Percentiles rank a stretch among this genome's conserved stretches.
These are phyloP conservation scores for Chionomys nivalis DNA, from an alignment of 2,113 vertebrate genomes.

Conservation along the genomic window DNA sequence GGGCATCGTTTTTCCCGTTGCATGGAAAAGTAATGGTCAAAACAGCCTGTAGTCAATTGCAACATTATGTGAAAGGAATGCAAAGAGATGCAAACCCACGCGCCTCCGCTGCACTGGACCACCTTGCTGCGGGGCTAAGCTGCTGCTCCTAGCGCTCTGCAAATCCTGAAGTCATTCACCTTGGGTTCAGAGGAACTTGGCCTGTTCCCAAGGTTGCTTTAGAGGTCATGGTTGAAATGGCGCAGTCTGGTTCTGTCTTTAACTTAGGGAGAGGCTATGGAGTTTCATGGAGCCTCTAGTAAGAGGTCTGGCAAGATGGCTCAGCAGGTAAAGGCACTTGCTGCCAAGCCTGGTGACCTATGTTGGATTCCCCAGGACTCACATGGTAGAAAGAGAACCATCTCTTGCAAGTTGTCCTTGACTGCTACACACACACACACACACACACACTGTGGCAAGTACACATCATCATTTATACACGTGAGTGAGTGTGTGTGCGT, in stretches of 20 bases:
- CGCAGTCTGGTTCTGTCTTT: neutral
- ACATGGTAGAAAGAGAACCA: neutral
- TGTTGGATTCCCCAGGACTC: neutral
- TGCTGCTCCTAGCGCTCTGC: conserved; percentile 24
- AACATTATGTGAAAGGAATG: conserved; percentile 65
- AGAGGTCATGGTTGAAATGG: neutral
- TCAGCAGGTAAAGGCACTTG: neutral
- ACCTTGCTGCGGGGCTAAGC: neutral
- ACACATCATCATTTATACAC: neutral
- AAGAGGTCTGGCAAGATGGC: neutral
- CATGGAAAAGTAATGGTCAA: conserved; percentile 69
- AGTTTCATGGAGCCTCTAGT: neutral
- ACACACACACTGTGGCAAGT: neutral
- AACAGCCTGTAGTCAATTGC: conserved; percentile 62
- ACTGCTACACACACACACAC: neutral
- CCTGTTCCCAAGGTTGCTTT: neutral
- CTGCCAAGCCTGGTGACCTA: neutral
- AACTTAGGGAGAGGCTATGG: neutral
- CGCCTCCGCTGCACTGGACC: accelerated
- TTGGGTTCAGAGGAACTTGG: neutral
- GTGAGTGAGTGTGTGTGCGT: neutral
- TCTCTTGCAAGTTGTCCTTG: neutral
- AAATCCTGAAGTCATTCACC: accelerated
- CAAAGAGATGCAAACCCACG: conserved; percentile 7
- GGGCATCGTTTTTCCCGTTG: conserved; percentile 73